These are phyloP conservation scores for Vanessa atalanta DNA, from an alignment of 1,140 invertebrate species.

Conservation along the genomic window DNA sequence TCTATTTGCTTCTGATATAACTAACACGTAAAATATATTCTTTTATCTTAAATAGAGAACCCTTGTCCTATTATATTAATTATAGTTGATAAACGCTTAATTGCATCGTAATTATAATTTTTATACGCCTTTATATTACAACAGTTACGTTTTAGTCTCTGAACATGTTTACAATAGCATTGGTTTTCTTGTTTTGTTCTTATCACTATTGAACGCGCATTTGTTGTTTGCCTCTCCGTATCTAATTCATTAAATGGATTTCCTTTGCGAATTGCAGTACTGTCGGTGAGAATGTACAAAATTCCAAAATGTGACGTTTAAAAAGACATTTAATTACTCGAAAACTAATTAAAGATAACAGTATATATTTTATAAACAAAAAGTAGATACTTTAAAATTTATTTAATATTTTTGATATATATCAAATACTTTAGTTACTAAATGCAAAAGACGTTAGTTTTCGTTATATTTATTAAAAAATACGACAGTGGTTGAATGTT, in stretches of 20 bases:
- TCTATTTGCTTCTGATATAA: too few relatives aligned
- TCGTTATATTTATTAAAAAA: too few relatives aligned
- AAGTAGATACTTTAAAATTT: too few relatives aligned
- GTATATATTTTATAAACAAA: too few relatives aligned
- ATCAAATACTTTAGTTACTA: too few relatives aligned
- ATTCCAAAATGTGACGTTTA: too few relatives aligned
- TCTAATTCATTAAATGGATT: not conserved
- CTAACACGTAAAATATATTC: not conserved
- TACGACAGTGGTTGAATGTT: too few relatives aligned
- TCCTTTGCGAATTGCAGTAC: conserved; percentile 1
- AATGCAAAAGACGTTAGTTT: too few relatives aligned
- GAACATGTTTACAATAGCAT: conserved; percentile 1
- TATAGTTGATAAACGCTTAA: not conserved
- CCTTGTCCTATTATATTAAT: not conserved
- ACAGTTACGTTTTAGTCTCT: not conserved
- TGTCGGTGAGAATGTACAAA: not conserved
- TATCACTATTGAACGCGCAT: conserved; percentile 4
- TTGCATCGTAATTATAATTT: not conserved
- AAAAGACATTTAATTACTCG: too few relatives aligned
- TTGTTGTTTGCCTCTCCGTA: not conserved
- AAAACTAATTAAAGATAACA: too few relatives aligned
- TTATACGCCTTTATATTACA: conserved; percentile 1
- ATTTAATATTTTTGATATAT: too few relatives aligned
- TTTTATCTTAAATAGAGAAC: not conserved
- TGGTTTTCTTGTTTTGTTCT: conserved; percentile 4